These are phyloP conservation scores for Embiotoca jacksoni DNA, from an alignment of 2,113 vertebrate genomes.

Conservation along the genomic window DNA sequence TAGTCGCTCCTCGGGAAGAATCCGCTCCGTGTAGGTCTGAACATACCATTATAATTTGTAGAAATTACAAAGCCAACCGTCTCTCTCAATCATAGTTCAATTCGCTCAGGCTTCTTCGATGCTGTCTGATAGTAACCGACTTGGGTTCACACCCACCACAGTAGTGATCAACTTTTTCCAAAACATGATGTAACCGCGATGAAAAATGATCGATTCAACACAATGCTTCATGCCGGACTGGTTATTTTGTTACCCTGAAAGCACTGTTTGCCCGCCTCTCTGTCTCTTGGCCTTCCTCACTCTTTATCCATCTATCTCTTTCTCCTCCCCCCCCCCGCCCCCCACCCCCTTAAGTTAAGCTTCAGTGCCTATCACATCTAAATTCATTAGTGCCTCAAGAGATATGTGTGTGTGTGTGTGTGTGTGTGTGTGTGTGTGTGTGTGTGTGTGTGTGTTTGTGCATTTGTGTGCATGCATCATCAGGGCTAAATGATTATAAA, in stretches of 20 bases:
- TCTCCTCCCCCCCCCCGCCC: constrained; percentile 25
- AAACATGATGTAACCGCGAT: constrained; percentile 24
- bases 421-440: constrained; percentile 31
- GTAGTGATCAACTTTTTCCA: neutral
- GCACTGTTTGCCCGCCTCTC: constrained; percentile 45
- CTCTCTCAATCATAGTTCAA: neutral
- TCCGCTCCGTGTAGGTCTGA: too few species aligned
- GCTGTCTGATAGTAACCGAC: neutral
- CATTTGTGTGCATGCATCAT: constrained; percentile 55
- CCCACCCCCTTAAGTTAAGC: constrained; percentile 71
- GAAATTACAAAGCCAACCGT: neutral
- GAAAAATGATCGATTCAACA: constrained; percentile 39
- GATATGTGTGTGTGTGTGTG: constrained; percentile 40
- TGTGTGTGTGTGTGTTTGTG: constrained; percentile 21
- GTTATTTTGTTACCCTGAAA: constrained; percentile 49
- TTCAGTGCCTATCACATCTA: constrained; percentile 81
- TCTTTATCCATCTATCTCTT: constrained; percentile 67
- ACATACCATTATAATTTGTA: too few species aligned
- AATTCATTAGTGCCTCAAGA: constrained; percentile 81
- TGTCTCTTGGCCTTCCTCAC: constrained; percentile 54
- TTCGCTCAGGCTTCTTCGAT: neutral
- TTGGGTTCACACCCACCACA: neutral
- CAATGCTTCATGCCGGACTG: constrained; percentile 44
- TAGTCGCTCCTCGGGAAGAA: too few species aligned
- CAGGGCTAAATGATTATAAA: constrained; percentile 82